Conservation (phyloP, 2,888 invertebrate genomes). For the Erannis defoliaria region DNA sequence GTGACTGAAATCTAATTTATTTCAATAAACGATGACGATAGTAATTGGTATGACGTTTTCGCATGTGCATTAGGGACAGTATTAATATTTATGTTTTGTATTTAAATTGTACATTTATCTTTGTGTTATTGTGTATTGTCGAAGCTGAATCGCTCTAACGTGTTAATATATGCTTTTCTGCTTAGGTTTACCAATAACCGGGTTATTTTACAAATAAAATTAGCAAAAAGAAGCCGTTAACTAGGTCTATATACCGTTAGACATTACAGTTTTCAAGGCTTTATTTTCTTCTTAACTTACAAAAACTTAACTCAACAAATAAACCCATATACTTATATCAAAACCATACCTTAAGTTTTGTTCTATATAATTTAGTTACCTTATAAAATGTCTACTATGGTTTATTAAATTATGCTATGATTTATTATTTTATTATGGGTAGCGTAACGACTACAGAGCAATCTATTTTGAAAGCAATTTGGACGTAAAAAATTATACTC, state of each 20-base stretch:
- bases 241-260: slow-evolving; percentile 24
- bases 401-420: not conserved
- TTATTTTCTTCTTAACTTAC: not conserved
- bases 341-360: not conserved
- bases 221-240: slow-evolving; percentile 18
- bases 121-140: slow-evolving; percentile 11
- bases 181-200: slow-evolving; percentile 34
- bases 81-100: slow-evolving; percentile 34
- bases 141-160: slow-evolving; percentile 19
- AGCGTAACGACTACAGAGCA: not conserved
- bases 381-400: no score
- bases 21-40: slow-evolving; percentile 36
- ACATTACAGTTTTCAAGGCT: slow-evolving; percentile 10
- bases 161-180: slow-evolving; percentile 36
- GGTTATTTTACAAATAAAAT: slow-evolving; percentile 23
- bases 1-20: slow-evolving; percentile 34
- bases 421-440: not conserved
- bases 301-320: not conserved
- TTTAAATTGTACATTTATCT: slow-evolving; percentile 31
- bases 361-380: no score
- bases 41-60: slow-evolving; percentile 59
- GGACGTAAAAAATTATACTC: not conserved
- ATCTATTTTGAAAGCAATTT: slow-evolving; percentile 11
- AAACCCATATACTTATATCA: not conserved
- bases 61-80: slow-evolving; percentile 48